Conservation (phyloP, 2,888 invertebrate species). For the Cephus nigrinus region DNA sequence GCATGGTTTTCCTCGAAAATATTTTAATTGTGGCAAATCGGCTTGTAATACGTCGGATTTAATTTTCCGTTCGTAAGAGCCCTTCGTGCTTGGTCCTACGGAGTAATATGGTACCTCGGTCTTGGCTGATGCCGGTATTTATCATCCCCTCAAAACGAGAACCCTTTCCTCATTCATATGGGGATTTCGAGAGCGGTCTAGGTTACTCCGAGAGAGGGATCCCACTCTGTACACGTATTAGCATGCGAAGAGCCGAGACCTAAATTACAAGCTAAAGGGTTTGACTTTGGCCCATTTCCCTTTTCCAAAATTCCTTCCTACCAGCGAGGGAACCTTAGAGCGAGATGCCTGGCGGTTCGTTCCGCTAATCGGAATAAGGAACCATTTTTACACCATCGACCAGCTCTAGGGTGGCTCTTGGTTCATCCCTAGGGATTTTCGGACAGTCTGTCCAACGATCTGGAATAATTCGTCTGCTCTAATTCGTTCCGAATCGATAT, state of each 20-base stretch:
- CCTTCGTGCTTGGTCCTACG: neutral
- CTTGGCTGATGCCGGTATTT: constrained; percentile 1
- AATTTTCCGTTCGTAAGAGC: neutral
- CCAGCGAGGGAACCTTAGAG: neutral
- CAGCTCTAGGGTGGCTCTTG: neutral
- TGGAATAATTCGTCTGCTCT: neutral
- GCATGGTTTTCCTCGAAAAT: neutral
- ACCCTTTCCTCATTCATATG: constrained; percentile 9
- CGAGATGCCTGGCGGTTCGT: neutral
- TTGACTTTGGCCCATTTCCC: constrained; percentile 1
- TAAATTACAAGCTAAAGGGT: constrained; percentile 3
- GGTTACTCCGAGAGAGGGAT: neutral
- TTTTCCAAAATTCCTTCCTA: neutral
- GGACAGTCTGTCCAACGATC: neutral
- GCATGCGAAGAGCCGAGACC: neutral
- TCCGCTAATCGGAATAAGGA: neutral
- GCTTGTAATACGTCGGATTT: neutral
- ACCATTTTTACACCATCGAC: neutral
- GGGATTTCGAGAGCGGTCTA: constrained; percentile 1
- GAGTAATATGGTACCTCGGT: neutral
- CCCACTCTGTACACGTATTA: neutral
- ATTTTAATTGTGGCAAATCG: neutral
- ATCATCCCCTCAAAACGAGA: constrained; percentile 18
- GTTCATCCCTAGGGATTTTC: neutral
- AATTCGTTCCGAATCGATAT: neutral